A percentile compares a stretch with the other conserved stretches of the same genome.
Evolutionary conservation across 30 jellyfish, hydroid and myxozoan genomes (phyloP).

Genomic region (Hydractinia symbiolongicarpus): DNA sequence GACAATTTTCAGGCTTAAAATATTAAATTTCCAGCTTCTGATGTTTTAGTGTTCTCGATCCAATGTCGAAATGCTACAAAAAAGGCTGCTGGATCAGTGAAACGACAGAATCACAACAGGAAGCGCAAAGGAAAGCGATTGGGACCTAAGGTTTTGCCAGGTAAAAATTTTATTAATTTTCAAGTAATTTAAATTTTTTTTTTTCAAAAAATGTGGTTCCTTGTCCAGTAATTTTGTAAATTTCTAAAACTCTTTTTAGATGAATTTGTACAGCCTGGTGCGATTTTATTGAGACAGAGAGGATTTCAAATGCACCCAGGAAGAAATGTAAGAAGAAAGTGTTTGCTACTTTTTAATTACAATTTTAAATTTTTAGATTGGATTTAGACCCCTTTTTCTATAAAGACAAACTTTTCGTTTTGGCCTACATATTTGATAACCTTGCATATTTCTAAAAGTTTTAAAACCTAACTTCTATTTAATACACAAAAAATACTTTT

Average conservation of each 20-base stretch:
- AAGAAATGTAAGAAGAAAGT: conserved; percentile 61
- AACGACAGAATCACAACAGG: conserved; percentile 59
- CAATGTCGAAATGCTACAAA: conserved; percentile 74
- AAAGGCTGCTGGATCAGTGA: conserved; percentile 80
- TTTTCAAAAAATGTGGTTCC: too few species aligned
- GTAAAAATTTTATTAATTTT: background rate
- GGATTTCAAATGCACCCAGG: conserved; percentile 96
- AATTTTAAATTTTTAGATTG: too few species aligned
- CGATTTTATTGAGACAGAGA: conserved; percentile 62
- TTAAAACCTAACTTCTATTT: too few species aligned
- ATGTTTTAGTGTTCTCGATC: background rate
- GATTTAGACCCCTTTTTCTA: too few species aligned
- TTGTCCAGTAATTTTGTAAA: too few species aligned
- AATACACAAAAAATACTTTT: too few species aligned
- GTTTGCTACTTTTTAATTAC: background rate
- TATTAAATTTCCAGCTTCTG: too few species aligned
- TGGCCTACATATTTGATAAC: too few species aligned
- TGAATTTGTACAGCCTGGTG: conserved; percentile 76
- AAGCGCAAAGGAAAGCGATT: conserved; percentile 56
- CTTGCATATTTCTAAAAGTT: too few species aligned
- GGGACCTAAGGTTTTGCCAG: conserved; percentile 27
- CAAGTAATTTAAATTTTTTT: too few species aligned
- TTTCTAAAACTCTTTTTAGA: conserved; percentile 23
- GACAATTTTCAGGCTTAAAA: too few species aligned
- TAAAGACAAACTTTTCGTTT: too few species aligned